These are phyloP conservation scores for Schlechtendalia chinensis DNA, from an alignment of 1,140 invertebrate species.

Conservation along the genomic window DNA sequence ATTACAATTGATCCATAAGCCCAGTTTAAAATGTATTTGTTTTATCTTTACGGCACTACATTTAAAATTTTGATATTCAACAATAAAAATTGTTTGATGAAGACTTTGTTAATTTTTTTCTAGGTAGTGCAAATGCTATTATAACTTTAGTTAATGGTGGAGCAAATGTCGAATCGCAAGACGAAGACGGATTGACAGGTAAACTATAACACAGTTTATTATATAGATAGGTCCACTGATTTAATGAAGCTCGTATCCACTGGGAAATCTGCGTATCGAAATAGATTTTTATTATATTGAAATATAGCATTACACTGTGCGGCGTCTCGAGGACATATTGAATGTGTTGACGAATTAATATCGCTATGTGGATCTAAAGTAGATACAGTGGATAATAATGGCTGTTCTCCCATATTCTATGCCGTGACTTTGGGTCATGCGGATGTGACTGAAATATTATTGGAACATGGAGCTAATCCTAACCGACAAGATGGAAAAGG, in stretches of 20 bases:
- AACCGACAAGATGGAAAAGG: slow-evolving; percentile 91
- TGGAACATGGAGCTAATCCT: slow-evolving; percentile 84
- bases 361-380: slow-evolving; percentile 84
- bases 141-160: slow-evolving; percentile 82
- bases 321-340: slow-evolving; percentile 88
- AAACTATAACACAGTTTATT: neutral
- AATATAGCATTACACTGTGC: slow-evolving; percentile 85
- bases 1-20: too few species aligned
- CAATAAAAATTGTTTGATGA: too few species aligned
- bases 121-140: slow-evolving; percentile 82
- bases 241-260: too few species aligned
- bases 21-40: too few species aligned
- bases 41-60: too few species aligned
- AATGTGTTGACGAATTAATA: slow-evolving; percentile 86
- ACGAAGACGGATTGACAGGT: slow-evolving; percentile 76
- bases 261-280: too few species aligned
- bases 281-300: too few species aligned
- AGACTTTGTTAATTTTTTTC: slow-evolving; percentile 16
- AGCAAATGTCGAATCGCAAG: slow-evolving; percentile 71
- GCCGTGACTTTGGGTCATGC: slow-evolving; percentile 93
- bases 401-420: slow-evolving; percentile 94
- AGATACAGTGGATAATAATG: slow-evolving; percentile 82
- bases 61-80: too few species aligned
- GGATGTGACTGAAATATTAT: slow-evolving; percentile 83
- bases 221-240: neutral